Conservation (phyloP, 2,797 vertebrate species). For the Artibeus lituratus region DNA sequence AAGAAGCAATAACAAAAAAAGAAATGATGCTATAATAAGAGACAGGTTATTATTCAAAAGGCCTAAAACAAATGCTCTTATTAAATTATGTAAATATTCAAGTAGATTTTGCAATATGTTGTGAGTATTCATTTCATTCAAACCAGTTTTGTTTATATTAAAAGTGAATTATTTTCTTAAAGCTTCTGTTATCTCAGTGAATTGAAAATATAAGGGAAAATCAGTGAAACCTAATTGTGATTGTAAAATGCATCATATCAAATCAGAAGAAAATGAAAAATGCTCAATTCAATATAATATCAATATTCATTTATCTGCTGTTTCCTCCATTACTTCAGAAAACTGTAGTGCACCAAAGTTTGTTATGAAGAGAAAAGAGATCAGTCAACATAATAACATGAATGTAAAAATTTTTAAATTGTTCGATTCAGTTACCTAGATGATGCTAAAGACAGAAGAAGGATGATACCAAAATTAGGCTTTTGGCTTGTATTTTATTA, state of each 20-base stretch:
- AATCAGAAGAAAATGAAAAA: background rate
- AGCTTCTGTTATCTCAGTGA: background rate
- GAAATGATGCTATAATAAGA: background rate
- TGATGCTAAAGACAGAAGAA: background rate
- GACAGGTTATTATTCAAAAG: conserved; percentile 6
- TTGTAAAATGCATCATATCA: background rate
- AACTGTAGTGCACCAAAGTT: background rate
- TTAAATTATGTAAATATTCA: conserved; percentile 33
- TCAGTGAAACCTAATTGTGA: background rate
- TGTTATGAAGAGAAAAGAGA: background rate
- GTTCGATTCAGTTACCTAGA: background rate
- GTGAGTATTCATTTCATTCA: background rate
- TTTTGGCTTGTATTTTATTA: background rate
- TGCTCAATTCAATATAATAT: background rate
- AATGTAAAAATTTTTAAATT: background rate
- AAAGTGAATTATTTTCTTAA: background rate
- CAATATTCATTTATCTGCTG: background rate
- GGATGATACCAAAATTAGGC: background rate
- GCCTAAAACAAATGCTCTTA: background rate
- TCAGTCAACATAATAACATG: background rate
- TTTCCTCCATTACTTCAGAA: background rate
- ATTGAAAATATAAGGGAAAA: background rate
- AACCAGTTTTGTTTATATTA: conserved; percentile 50
- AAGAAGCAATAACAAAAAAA: background rate
- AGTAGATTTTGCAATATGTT: conserved; percentile 58